Percentiles rank a stretch among this genome's conserved stretches.
Conservation (phyloP, 2,888 invertebrate species). For the Caenorhabditis zanzibari region DNA sequence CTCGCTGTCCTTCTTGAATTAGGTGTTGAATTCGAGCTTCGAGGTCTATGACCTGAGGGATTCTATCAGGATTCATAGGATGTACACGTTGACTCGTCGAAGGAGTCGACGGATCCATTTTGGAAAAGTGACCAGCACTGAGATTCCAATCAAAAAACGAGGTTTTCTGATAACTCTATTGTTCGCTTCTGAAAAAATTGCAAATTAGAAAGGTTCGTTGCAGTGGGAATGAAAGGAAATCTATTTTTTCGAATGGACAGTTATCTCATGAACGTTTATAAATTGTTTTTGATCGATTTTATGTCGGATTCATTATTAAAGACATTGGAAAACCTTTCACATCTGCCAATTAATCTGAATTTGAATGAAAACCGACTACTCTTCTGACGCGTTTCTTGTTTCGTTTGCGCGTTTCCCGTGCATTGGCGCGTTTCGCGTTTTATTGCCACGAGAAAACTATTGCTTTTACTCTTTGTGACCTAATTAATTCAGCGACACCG, state of each 20-base stretch:
- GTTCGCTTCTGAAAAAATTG: neutral
- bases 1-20: slow-evolving; percentile 85
- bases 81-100: slow-evolving; percentile 39
- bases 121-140: slow-evolving; percentile 35
- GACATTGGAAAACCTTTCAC: neutral
- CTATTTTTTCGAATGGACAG: too few relatives aligned
- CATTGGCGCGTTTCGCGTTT: slow-evolving; percentile 23
- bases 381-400: slow-evolving; percentile 7
- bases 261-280: too few relatives aligned
- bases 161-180: neutral
- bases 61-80: slow-evolving; percentile 1
- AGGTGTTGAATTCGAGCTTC: slow-evolving; percentile 63
- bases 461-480: slow-evolving; percentile 14
- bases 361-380: neutral
- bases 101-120: slow-evolving; percentile 26
- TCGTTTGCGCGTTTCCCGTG: slow-evolving; percentile 19
- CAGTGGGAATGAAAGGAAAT: too few relatives aligned
- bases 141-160: neutral
- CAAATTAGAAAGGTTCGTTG: neutral
- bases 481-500: slow-evolving; percentile 6
- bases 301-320: too few relatives aligned
- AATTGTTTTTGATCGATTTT: too few relatives aligned
- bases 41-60: slow-evolving; percentile 36
- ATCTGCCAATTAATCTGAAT: neutral
- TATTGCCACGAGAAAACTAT: slow-evolving; percentile 46